Base-by-base conservation (phyloP, 2,113 vertebrate genomes). In the Brachirus orientalis region DNA sequence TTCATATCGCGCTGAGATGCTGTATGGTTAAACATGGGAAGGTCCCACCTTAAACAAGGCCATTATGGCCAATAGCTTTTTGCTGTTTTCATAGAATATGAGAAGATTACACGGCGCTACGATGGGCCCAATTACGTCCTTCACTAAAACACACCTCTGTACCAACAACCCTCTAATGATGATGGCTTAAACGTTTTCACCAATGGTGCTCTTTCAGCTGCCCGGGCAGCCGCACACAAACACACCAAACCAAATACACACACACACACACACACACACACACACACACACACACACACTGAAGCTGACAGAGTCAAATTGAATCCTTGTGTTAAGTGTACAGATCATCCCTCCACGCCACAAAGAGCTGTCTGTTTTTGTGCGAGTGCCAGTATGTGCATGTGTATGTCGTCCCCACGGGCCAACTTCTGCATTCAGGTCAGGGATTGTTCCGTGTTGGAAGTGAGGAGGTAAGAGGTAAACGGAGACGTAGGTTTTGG, bases 181-280 rank as follows among this genome's bases (percentile, higher is more conserved):
- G 94, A 95, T 95, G 93, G 92, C 91, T 92, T 94, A 91, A 96
- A 96, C 92, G 93, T 91, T 93, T 90, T 93, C 91, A 92, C 94
- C 93, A 94, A 89, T 75, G 76, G 80, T 93, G 93, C 92, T 92
- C 89, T 92, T 94, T 94, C 93, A 95, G 87, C 83, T 73, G 79
- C 63, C 50, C 51, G 20, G 65, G 65, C 72, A 82, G 48, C 63
- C 75, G 64, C 72, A 83, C 71, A 85, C 72, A 83, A 74, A 77
- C 73, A 75, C 18, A 75, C 81, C 36, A 37, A 7, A 37, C 10
- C 36, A 37, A 6, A 69, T 63, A 84, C 76, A 80, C 75, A 79
- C 61, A 74, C 58, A 51, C 18, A 28, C 37, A 48, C 50, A 59
- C 44, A 45, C n/a, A n/a, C 36, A 63, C 13, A 19, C 22, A 40